These are phyloP conservation scores for Microtus montanus DNA, from an alignment of 2,113 vertebrate species.

Conservation along the genomic window DNA sequence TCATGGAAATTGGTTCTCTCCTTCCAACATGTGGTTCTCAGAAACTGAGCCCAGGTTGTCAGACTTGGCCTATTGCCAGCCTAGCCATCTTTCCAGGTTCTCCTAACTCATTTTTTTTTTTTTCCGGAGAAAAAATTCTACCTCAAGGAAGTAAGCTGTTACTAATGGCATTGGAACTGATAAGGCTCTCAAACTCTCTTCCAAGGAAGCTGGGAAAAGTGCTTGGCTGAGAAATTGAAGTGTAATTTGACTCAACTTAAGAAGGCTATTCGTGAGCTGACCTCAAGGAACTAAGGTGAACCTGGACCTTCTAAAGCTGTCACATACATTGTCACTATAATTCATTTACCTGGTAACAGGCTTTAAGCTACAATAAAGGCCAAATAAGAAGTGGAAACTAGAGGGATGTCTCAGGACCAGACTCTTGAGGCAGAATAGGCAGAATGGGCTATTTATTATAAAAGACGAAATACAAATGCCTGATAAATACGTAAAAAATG, in stretches of 20 bases:
- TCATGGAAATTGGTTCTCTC: neutral
- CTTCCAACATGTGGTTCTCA: neutral
- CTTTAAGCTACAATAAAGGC: neutral
- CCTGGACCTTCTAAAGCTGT: neutral
- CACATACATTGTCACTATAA: neutral
- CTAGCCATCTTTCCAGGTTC: neutral
- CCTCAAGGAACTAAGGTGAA: conserved; percentile 21
- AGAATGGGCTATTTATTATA: neutral
- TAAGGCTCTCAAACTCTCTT: neutral
- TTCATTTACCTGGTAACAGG: neutral
- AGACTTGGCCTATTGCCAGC: too few species aligned
- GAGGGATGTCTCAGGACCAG: neutral
- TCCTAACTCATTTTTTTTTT: neutral
- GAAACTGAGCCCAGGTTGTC: neutral
- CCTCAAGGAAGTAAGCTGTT: neutral
- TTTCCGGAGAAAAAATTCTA: conserved; percentile 2
- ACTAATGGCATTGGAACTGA: neutral
- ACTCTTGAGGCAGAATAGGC: neutral
- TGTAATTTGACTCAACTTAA: neutral
- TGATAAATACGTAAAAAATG: neutral
- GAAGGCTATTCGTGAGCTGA: neutral
- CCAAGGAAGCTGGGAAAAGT: neutral
- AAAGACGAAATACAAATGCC: neutral
- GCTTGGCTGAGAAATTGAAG: neutral
- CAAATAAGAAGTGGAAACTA: neutral